Evolutionary conservation across 2,113 vertebrate genomes (phyloP).

Genomic region (Vidua chalybeata): DNA sequence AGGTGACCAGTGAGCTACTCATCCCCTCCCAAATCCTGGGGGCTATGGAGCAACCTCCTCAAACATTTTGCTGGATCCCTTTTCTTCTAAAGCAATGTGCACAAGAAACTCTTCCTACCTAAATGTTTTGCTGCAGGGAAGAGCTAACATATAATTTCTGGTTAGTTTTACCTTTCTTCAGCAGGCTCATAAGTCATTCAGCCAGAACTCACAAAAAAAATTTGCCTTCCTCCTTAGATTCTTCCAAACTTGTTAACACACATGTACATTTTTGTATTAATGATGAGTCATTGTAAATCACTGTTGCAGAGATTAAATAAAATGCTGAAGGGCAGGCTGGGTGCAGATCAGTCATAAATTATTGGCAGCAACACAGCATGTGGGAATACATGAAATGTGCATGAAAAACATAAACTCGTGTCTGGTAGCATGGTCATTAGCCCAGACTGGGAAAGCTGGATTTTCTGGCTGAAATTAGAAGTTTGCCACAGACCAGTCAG

Average conservation of each 20-base stretch:
- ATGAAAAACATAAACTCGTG: conserved; percentile 79
- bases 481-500: conserved; percentile 56
- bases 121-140: conserved; percentile 35
- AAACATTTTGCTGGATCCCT: not conserved
- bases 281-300: conserved; percentile 82
- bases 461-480: conserved; percentile 60
- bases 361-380: conserved; percentile 87
- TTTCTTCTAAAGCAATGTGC: not conserved
- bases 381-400: conserved; percentile 81
- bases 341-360: conserved; percentile 93
- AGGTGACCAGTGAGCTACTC: not conserved
- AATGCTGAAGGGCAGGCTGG: conserved; percentile 90
- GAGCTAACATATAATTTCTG: conserved; percentile 7
- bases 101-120: not conserved
- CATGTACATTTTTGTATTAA: conserved; percentile 88
- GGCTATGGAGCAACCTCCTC: not conserved
- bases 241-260: conserved; percentile 90
- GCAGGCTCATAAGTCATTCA: conserved; percentile 39
- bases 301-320: conserved; percentile 89
- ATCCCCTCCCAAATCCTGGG: not conserved
- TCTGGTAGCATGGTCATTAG: conserved; percentile 75
- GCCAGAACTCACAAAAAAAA: conserved; percentile 34
- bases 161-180: conserved; percentile 36
- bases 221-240: conserved; percentile 65
- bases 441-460: conserved; percentile 58